Evolutionary conservation across 2,888 invertebrate species (phyloP), one percentile per base, ranked within the genome.

Genomic region (Cremastobaeus sp.): DNA sequence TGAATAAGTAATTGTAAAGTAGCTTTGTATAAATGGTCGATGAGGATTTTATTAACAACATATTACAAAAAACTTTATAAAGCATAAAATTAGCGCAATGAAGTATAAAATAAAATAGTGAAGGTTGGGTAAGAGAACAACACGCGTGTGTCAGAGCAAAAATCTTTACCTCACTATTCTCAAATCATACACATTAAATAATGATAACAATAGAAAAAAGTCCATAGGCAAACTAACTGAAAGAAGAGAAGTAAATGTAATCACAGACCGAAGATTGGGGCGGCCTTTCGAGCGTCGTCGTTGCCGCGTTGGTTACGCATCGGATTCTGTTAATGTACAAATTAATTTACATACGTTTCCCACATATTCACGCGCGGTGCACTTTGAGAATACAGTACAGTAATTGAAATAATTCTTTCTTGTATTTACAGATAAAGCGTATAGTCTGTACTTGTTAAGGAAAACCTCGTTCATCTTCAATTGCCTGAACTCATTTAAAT

Each of bases 271-370:
- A 52, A 52, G 41, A 50, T 32, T 25, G 18, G 17, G 14, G 34
- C 52, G 12, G 18, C 20, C 12, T 11, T 3, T 18, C 30, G 28
- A 43, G 14, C 21, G n/a, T n/a, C n/a, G n/a, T 55, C 18, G 45
- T 48, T 21, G 11, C 34, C 18, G 17, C 39, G 32, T 21, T 37
- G 30, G 39, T 66, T 20, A 59, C 14, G 45, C 52, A 60, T 69
- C 48, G 59, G 52, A 68, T 17, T 52, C 47, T 54, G 60, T 66
- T 72, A 69, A 52, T 64, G 48, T 69, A 74, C 74, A 74, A 66
- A 64, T 64, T 14, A 68, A 73, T 73, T 55, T 73, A 73, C 73
- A 73, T 52, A 48, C 54, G 50, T 48, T 60, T 60, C 20, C 30
- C 57, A 48, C 34, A 41, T 62, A 55, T 60, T 41, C 54, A 62